Base-by-base conservation (phyloP, 2,113 vertebrate genomes). In the Leuciscus idus region DNA sequence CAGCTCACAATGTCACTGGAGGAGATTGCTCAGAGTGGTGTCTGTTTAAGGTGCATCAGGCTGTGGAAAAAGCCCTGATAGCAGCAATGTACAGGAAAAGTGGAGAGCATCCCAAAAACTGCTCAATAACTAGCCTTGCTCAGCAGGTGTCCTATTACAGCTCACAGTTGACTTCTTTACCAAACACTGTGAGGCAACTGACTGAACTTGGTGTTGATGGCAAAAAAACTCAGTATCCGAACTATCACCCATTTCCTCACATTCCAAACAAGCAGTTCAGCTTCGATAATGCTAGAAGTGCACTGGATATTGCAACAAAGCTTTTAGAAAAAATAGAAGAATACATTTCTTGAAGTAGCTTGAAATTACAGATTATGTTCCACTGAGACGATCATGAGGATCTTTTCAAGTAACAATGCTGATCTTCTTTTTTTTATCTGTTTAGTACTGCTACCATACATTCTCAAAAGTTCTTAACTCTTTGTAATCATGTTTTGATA, bases 31-130 rank as follows among this genome's bases (percentile, higher is more conserved):
- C 94, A 6, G 95, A 96, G 83, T 96, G 96, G 96, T 92, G 95
- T 87, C 91, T 96, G 26, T 96, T 95, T 87, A 96, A 95, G 90
- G 90, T 95, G 61, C 94, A 96, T 74, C 95, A 95, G 78, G 94
- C 93, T 17, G 93, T 96, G 17, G 92, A 96, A 87, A 96, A 96
- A 85, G 92, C 95, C 74, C 93, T 96, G 52, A 93, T 89, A 46
- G 95, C 95, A 13, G 94, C 93, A 28, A 86, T 87, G 64, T 95
- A 93, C 72, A 93, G 88, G 61, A 92, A 46, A 74, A 68, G 86
- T 3, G 94, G 95, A 11, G 61, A 86, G 4, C 87, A 43, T 59
- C 50, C 87, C 8, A 77, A 0, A 0, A 85, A 59, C 66, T 87
- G 81, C 39, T 89, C 93, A n/a, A 94, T 95, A 64, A 77, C 79